phyloP scores from a whole-genome alignment of 2,888 invertebrate species.

The Selenia dentaria region DNA sequence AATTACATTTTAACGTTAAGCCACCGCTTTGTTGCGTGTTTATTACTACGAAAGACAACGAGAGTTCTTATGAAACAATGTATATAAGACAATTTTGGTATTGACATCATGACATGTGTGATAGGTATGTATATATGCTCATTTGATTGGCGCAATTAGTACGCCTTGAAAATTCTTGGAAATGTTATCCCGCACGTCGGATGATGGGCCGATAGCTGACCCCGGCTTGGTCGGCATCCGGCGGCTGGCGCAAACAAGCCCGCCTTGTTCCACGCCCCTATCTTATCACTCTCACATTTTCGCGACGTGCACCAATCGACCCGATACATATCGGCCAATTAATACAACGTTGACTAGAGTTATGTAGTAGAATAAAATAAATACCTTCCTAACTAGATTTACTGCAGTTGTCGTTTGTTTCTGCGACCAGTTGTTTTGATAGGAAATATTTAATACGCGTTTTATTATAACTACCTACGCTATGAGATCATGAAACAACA shows the following conservation, averaged over 20 bases:
- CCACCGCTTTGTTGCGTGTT: too few relatives aligned
- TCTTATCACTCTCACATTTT: constrained; percentile 80
- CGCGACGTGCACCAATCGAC: constrained; percentile 71
- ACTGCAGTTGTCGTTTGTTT: constrained; percentile 5
- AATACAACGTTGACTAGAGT: constrained; percentile 49
- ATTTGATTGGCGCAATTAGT: constrained; percentile 23
- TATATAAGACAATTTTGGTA: too few relatives aligned
- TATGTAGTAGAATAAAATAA: constrained; percentile 31
- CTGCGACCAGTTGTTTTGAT: too few relatives aligned
- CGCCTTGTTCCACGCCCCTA: constrained; percentile 68
- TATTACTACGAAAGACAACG: too few relatives aligned
- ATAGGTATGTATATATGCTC: constrained; percentile 10
- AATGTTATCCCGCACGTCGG: constrained; percentile 36
- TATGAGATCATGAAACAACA: too few relatives aligned
- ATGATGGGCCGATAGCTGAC: constrained; percentile 45
- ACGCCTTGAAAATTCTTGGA: constrained; percentile 35
- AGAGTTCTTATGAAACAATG: too few relatives aligned
- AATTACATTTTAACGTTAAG: too few relatives aligned
- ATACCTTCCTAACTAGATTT: constrained; percentile 4
- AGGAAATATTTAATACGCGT: too few relatives aligned
- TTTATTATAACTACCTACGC: too few relatives aligned
- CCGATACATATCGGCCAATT: constrained; percentile 56
- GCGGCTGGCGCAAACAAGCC: constrained; percentile 52
- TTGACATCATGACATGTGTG: too few relatives aligned
- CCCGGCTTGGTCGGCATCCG: constrained; percentile 59